Conservation (phyloP, 2,797 vertebrate genomes). For the Crax fasciolata region DNA sequence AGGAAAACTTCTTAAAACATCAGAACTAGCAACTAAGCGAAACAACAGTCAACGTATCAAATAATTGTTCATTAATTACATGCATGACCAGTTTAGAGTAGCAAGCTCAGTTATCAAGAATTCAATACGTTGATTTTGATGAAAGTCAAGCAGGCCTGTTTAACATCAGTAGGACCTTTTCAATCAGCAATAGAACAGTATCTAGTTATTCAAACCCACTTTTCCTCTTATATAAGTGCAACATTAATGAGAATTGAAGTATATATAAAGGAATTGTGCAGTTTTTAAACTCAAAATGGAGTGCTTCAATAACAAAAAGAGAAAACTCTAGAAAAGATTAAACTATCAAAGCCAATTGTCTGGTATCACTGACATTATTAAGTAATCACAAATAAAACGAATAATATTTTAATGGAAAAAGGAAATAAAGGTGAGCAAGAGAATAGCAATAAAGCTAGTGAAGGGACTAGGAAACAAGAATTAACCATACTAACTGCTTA, state of each 20-base stretch:
- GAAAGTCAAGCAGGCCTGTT: not conserved
- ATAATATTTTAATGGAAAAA: not conserved
- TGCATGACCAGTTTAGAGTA: not conserved
- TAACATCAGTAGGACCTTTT: not conserved
- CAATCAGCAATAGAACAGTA: not conserved
- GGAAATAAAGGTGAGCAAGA: not conserved
- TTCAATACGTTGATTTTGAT: not conserved
- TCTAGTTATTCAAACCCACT: accelerated
- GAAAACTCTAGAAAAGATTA: not conserved
- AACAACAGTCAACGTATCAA: not conserved
- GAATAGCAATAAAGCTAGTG: not conserved
- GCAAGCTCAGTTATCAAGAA: not conserved
- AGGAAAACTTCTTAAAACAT: not conserved
- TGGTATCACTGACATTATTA: not conserved
- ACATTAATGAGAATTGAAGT: not conserved
- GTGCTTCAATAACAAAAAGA: not conserved
- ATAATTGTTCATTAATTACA: conserved; percentile 3
- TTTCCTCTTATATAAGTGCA: not conserved
- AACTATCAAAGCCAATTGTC: not conserved
- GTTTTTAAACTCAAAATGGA: not conserved
- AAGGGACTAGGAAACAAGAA: not conserved
- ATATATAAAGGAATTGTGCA: not conserved
- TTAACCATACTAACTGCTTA: not conserved
- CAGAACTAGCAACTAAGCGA: not conserved
- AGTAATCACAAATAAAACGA: not conserved